Base-by-base conservation (phyloP, 1,140 invertebrate species). In the Diorhabda carinulata region DNA sequence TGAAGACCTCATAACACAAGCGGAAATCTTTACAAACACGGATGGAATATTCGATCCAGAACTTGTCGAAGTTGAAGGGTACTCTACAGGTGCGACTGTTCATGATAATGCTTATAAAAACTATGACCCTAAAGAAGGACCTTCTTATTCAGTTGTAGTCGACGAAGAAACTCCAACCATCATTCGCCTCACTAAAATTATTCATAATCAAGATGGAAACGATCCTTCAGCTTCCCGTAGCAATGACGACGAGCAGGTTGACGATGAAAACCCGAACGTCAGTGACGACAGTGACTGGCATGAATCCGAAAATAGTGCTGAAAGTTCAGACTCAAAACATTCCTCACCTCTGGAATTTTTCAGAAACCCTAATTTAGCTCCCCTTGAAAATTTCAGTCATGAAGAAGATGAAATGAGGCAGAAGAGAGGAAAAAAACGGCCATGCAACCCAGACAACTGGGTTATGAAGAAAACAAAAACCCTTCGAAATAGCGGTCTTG, bases 21-120 rank as follows among this genome's bases (percentile, higher is more conserved):
- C 52, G n/a, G 52, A 56, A 56, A 7, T 56, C 52, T 1, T 56
- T 56, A 56, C n/a, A 56, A 56, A 56, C 52, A 56, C 52, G 52
- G 52, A 56, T 56, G 52, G 52, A 56, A n/a, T 56, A 41, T 60
- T 60, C 59, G 59, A 60, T 60, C 25, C 59, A 60, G n/a, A 60
- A 41, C 25, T 60, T 60, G 59, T 60, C 59, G 59, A 60, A 41
- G 59, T 8, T 60, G 59, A 60, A 60, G 59, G 59, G 59, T 60
- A 60, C 59, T 41, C 59, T 60, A 60, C 59, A 60, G 59, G 59
- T 60, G 59, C 9, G 59, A 60, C 59, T 10, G 59, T 41, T 60
- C 59, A 40, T 60, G 59, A 60, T 60, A 60, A 9, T 60, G 59
- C 59, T 60, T 3, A 60, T 60, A 60, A 60, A 60, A 60, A 60